Conservation (phyloP, 2,888 invertebrate genomes). For the Xanthorhoe designata region DNA sequence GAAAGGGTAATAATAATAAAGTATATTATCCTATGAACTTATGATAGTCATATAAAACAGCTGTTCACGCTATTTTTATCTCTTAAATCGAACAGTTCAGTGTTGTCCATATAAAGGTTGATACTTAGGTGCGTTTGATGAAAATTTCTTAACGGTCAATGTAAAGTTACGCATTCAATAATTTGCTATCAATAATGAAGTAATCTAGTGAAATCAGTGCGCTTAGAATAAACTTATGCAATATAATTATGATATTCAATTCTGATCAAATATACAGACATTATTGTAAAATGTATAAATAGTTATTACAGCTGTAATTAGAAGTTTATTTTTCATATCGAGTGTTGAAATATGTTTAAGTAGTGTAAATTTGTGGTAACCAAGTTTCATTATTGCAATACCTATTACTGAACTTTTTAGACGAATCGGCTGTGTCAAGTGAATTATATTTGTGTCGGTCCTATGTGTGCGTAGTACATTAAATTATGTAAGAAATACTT, state of each 20-base stretch:
- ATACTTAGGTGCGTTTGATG: slow-evolving; percentile 70
- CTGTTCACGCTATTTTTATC: slow-evolving; percentile 77
- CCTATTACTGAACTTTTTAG: slow-evolving; percentile 70
- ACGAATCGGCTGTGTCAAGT: slow-evolving; percentile 85
- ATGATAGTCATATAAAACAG: slow-evolving; percentile 63
- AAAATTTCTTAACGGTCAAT: slow-evolving; percentile 58
- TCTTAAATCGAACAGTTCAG: slow-evolving; percentile 69
- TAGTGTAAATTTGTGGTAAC: slow-evolving; percentile 80
- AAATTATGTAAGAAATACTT: slow-evolving; percentile 73
- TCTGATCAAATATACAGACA: slow-evolving; percentile 71
- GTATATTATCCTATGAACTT: slow-evolving; percentile 71
- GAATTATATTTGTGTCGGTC: slow-evolving; percentile 71
- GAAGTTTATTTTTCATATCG: slow-evolving; percentile 86
- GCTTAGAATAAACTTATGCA: slow-evolving; percentile 76
- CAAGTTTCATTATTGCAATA: slow-evolving; percentile 79
- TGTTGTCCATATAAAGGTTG: slow-evolving; percentile 71
- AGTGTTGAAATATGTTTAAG: slow-evolving; percentile 83
- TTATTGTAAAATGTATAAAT: slow-evolving; percentile 82
- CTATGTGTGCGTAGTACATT: slow-evolving; percentile 69
- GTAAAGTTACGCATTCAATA: slow-evolving; percentile 54
- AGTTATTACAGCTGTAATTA: slow-evolving; percentile 86
- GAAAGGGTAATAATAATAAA: slow-evolving; percentile 76
- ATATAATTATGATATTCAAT: slow-evolving; percentile 64
- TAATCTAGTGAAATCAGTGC: slow-evolving; percentile 72
- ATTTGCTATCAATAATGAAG: slow-evolving; percentile 67